Percentiles rank a stretch among this genome's conserved stretches.
phyloP scores from a whole-genome alignment of 1,140 invertebrate species.

The Galleria mellonella region DNA sequence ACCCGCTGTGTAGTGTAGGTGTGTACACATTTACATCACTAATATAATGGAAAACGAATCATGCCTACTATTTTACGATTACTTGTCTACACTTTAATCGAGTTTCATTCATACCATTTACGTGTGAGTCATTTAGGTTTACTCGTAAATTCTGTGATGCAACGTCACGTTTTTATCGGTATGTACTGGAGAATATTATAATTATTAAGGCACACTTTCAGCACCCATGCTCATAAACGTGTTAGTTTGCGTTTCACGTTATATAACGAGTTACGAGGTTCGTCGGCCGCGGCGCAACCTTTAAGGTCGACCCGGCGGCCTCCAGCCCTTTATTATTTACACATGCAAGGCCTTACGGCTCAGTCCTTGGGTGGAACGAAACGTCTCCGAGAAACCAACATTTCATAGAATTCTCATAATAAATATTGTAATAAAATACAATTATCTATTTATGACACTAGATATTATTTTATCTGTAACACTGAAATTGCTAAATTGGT shows the following conservation, averaged over 20 bases:
- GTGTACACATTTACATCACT: not conserved
- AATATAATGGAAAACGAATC: too few relatives aligned
- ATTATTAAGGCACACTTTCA: conserved; percentile 23
- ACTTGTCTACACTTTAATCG: too few relatives aligned
- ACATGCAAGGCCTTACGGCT: conserved; percentile 7
- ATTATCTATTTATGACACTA: too few relatives aligned
- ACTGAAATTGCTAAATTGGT: too few relatives aligned
- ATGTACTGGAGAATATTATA: too few relatives aligned
- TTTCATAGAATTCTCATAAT: too few relatives aligned
- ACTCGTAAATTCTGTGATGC: too few relatives aligned
- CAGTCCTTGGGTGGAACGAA: conserved; percentile 12
- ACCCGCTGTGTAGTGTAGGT: not conserved
- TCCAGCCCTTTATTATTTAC: conserved; percentile 23
- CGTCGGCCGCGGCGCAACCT: conserved; percentile 41
- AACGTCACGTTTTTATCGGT: too few relatives aligned
- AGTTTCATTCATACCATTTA: too few relatives aligned
- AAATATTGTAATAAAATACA: not conserved
- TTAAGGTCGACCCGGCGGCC: conserved; percentile 40
- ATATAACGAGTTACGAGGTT: conserved; percentile 33
- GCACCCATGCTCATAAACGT: conserved; percentile 9
- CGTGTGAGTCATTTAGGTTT: too few relatives aligned
- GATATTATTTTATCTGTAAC: too few relatives aligned
- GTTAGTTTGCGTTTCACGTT: conserved; percentile 33
- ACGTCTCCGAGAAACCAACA: not conserved
- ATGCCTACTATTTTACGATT: too few relatives aligned